Base-by-base conservation (phyloP, 2,888 invertebrate species). In the Lithodes maja region DNA sequence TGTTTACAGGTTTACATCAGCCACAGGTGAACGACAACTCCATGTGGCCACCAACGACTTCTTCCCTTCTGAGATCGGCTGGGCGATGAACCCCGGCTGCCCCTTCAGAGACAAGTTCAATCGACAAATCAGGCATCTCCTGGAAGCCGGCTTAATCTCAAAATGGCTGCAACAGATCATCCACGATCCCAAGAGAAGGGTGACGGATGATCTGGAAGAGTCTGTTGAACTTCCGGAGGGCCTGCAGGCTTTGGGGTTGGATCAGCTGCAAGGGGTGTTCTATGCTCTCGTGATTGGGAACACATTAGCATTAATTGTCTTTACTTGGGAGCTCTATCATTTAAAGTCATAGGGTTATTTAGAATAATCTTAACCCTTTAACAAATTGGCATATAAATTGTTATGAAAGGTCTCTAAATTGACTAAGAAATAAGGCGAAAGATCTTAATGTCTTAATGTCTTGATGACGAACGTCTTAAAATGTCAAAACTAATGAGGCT, bases 131-230 rank as follows among this genome's bases (percentile, higher is more conserved):
- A 78, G 82, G 12, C 85, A 77, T 54, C 87, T 91, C 33, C 74
- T 90, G 82, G 91, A 91, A 52, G 87, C 85, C n/a, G 91, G 91
- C 0, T 80, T 91, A 50, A 81, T 91, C 9, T 83, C 82, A 49
- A 87, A 88, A 49, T 91, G 91, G 91, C 90, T 91, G 50, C 49
- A 77, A 1, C 85, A 91, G 71, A 85, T 91, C 77, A 91, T 91
- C 77, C 74, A 83, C 9, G 84, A 85, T 80, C 89, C 89, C n/a
- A 80, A 68, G 53, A 54, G 89, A 5, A 74, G 89, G 7, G 75
- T 82, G 15, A 53, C 78, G 17, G 69, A 71, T 12, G 87, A 77
- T 2, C 7, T 33, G 0, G 15, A 53, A 12, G 83, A 80, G 9
- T 5, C 33, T 9, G 3, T 77, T 3, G 9, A 1, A 17, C 85